Conservation (phyloP, 2,113 vertebrate species). For the Deroptyus accipitrinus region DNA sequence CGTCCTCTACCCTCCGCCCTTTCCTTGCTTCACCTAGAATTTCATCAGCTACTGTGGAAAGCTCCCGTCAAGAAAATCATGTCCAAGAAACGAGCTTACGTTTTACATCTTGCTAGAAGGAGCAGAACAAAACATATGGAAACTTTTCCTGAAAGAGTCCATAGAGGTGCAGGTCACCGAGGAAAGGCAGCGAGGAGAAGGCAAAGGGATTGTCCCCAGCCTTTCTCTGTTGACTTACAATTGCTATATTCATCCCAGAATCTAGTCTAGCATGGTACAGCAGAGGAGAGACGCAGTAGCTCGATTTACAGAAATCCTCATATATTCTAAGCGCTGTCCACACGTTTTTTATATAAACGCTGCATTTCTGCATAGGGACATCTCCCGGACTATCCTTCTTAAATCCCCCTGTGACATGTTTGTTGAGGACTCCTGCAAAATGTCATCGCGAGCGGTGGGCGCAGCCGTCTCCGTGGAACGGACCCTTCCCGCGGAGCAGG, state of each 20-base stretch:
- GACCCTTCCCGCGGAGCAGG: not conserved
- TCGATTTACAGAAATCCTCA: not conserved
- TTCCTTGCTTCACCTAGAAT: not conserved
- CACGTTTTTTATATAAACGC: not conserved
- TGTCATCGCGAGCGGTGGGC: not conserved
- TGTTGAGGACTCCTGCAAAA: not conserved
- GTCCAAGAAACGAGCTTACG: not conserved
- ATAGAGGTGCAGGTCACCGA: not conserved
- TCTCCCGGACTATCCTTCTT: not conserved
- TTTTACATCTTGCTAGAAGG: not conserved
- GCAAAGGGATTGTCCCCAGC: not conserved
- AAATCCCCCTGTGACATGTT: not conserved
- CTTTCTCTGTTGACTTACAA: not conserved
- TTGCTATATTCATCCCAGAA: not conserved
- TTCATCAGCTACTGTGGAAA: not conserved
- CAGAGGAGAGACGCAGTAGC: not conserved
- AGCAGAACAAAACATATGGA: not conserved
- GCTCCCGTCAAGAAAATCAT: slow-evolving; percentile 13
- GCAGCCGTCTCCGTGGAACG: not conserved
- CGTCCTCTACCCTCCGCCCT: not conserved
- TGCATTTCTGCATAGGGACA: not conserved
- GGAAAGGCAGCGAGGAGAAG: not conserved
- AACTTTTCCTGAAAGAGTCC: slow-evolving; percentile 32
- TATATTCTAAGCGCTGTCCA: not conserved
- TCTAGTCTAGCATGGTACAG: not conserved